Evolutionary conservation across 2,797 vertebrate genomes (phyloP), one percentile per base, ranked within the genome.

Genomic region (Luscinia luscinia): DNA sequence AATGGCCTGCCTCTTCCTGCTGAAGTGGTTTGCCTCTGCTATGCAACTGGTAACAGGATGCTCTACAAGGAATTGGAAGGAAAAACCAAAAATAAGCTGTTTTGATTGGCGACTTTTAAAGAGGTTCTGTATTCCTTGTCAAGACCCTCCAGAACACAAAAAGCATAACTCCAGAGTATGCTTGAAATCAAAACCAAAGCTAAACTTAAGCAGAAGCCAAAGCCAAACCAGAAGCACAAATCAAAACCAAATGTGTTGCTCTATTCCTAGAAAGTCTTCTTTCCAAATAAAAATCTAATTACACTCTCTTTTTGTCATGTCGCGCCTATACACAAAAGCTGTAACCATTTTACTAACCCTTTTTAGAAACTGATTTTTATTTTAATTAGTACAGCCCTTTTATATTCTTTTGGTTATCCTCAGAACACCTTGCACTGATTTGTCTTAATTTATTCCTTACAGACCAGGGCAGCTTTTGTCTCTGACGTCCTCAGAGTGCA

Each of bases 211-310:
- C 62, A 89, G 55, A 89, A 89, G 14, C 38, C 55, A 62, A 81
- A 84, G 57, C 57, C 43, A 95, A 92, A 92, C 66, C 79, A 92
- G 83, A 88, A 88, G 55, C 43, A 76, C 63, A 93, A 94, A 95
- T 96, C 34, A 88, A 84, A 96, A 91, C 38, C 94, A 86, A 73
- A 90, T 92, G 82, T 73, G 49, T 76, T 79, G 77, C 15, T 61
- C 54, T 76, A 69, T 94, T 93, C 94, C 89, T 96, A 96, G 96
- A 96, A 94, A 96, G 79, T 43, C 11, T 18, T 89, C 45, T 68
- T 89, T 74, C 68, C 28, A 78, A 94, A 86, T 67, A 79, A 81
- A 88, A 91, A 75, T 15, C 11, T 41, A 84, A 78, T 80, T 81
- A 84, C 0, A 0, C 8, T 86, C 58, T 66, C 59, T 68, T 81